Conservation (phyloP, 2,113 vertebrate genomes). For the Leuciscus idus region DNA sequence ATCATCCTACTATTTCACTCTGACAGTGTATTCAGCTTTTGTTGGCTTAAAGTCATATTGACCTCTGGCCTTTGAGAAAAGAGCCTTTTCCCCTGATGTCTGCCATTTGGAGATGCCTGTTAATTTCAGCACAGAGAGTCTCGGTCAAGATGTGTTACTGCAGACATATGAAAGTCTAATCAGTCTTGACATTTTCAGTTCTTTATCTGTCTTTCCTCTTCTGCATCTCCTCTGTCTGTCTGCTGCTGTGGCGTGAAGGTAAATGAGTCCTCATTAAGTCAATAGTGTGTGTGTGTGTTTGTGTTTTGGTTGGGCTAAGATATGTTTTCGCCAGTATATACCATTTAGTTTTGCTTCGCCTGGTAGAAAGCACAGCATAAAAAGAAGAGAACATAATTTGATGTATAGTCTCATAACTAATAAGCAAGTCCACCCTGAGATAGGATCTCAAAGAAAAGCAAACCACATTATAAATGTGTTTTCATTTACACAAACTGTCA, state of each 20-base stretch:
- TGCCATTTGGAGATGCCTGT: constrained; percentile 53
- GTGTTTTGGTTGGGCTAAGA: neutral
- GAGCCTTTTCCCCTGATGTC: constrained; percentile 47
- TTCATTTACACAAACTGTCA: constrained; percentile 1
- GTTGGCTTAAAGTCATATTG: constrained; percentile 36
- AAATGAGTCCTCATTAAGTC: constrained; percentile 44
- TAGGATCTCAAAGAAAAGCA: neutral
- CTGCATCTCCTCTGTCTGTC: constrained; percentile 23
- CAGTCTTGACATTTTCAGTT: constrained; percentile 59
- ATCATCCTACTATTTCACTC: neutral
- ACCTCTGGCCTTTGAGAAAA: constrained; percentile 35
- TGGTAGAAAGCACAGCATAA: neutral
- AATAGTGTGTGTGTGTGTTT: constrained; percentile 12
- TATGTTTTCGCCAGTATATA: neutral
- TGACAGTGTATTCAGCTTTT: constrained; percentile 39
- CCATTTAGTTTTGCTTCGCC: constrained; percentile 17
- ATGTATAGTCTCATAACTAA: constrained; percentile 15
- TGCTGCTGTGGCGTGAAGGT: neutral
- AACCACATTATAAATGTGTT: constrained; percentile 6
- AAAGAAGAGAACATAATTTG: neutral
- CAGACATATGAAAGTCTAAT: constrained; percentile 53
- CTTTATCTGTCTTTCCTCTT: constrained; percentile 43
- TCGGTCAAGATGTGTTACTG: constrained; percentile 10
- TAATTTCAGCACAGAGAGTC: constrained; percentile 35
- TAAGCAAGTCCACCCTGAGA: neutral